Evolutionary conservation across 2,113 vertebrate genomes (phyloP).

Genomic region (Corythornis cristatus): DNA sequence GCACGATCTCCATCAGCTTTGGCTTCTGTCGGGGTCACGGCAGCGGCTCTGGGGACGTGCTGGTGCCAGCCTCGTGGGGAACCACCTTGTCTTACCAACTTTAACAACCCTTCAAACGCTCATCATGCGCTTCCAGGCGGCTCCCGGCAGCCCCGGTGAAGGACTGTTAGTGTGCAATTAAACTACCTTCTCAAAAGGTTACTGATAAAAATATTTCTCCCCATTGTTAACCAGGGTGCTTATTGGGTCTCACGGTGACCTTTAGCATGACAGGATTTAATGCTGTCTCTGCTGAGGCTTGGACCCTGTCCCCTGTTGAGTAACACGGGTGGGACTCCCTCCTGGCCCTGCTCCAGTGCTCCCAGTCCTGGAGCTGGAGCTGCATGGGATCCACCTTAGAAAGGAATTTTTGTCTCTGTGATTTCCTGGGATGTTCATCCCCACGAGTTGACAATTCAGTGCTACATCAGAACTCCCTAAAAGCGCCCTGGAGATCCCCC

Average conservation of each 20-base stretch:
- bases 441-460: accelerated
- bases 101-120: neutral
- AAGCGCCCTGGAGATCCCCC: accelerated
- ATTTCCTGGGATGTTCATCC: accelerated
- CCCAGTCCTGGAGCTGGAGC: neutral
- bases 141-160: neutral
- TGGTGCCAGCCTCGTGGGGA: neutral
- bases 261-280: neutral
- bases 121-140: neutral
- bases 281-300: neutral
- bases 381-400: accelerated
- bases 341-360: accelerated
- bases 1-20: accelerated
- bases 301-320: accelerated
- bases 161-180: neutral
- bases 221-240: neutral
- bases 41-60: neutral
- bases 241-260: neutral
- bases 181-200: slow-evolving; percentile 25
- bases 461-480: neutral
- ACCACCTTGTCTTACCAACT: neutral
- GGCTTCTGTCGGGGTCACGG: accelerated
- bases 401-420: accelerated
- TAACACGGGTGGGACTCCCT: neutral
- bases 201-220: neutral